Evolutionary conservation across 2,797 vertebrate genomes (phyloP).

Genomic region (Vultur gryphus): DNA sequence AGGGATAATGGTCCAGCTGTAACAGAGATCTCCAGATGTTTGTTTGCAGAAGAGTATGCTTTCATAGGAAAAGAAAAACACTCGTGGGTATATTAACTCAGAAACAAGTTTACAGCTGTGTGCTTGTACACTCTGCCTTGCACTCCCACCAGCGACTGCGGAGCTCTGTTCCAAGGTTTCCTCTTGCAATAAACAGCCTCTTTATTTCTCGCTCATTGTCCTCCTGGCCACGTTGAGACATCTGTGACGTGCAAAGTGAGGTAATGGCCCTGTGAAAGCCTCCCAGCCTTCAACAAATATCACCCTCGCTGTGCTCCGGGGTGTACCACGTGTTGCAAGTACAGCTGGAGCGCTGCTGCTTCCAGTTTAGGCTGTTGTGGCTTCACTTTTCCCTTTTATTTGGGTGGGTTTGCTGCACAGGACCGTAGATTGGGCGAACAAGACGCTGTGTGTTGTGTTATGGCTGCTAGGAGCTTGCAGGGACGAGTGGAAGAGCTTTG

Average conservation of each 20-base stretch:
- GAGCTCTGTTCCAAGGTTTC: conserved; percentile 4
- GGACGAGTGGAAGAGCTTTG: not conserved
- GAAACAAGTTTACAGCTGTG: conserved; percentile 43
- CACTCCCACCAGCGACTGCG: not conserved
- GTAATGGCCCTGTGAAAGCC: not conserved
- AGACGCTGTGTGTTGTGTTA: not conserved
- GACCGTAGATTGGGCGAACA: accelerated
- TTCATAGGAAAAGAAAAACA: conserved; percentile 34
- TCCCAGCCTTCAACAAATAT: not conserved
- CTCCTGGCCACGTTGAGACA: conserved; percentile 1
- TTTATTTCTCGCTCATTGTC: conserved; percentile 7
- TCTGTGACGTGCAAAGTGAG: conserved; percentile 21
- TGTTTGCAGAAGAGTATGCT: conserved; percentile 18
- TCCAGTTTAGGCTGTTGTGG: not conserved
- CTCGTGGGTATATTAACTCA: conserved; percentile 49
- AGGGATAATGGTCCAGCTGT: conserved; percentile 54
- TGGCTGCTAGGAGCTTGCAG: not conserved
- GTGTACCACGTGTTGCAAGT: not conserved
- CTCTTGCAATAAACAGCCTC: not conserved
- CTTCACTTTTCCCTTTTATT: not conserved
- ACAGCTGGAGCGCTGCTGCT: not conserved
- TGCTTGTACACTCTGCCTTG: not conserved
- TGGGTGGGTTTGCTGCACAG: not conserved
- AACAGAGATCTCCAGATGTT: conserved; percentile 61
- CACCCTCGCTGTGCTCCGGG: not conserved